A percentile compares a stretch with the other conserved stretches of the same genome.
These are phyloP conservation scores for Polydesmus complanatus DNA, from an alignment of 2,888 invertebrate species.

Conservation along the genomic window DNA sequence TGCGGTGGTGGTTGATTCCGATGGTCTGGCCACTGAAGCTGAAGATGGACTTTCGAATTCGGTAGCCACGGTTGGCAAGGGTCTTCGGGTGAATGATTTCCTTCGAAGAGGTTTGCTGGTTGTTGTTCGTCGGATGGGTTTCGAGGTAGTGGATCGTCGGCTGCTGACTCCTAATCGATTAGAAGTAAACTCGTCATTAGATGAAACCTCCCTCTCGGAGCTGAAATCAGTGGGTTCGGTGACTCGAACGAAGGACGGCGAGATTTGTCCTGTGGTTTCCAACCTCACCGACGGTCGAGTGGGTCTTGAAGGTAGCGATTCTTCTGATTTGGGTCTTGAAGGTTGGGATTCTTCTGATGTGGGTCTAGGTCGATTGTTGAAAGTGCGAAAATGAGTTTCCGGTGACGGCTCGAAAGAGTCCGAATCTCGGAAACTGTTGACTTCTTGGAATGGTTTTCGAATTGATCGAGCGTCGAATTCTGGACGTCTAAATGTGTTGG, in stretches of 20 bases:
- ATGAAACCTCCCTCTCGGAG: background rate
- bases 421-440: background rate
- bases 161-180: background rate
- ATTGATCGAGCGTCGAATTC: background rate
- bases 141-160: background rate
- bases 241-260: slow-evolving; percentile 7
- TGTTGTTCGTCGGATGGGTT: background rate
- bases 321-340: too few species aligned
- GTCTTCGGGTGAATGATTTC: background rate
- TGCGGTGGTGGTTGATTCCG: background rate
- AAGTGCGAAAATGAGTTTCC: background rate
- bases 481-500: too few species aligned
- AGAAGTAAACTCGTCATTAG: background rate
- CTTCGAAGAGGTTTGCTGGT: background rate
- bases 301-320: background rate
- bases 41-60: background rate
- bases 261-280: slow-evolving; percentile 5
- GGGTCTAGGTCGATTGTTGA: background rate
- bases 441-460: background rate
- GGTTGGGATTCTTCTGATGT: background rate
- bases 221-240: slow-evolving; percentile 9
- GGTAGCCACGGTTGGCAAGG: background rate
- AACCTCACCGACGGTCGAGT: background rate
- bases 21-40: background rate
- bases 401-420: background rate